Conservation (phyloP, 2,888 invertebrate species). For the Amblyjoppa fuscipennis region DNA sequence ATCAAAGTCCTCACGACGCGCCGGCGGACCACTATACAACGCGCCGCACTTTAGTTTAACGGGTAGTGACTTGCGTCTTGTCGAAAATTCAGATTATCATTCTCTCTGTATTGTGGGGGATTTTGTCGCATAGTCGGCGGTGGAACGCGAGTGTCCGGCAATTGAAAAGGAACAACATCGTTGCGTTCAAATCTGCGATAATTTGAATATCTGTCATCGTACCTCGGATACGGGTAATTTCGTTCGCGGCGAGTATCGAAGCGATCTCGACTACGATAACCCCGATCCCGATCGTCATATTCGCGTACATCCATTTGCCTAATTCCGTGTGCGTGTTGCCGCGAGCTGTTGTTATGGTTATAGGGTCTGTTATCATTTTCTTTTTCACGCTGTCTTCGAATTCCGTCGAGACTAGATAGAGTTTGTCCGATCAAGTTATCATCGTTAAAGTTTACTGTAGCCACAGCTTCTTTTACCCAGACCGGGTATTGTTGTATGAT, state of each 20-base stretch:
- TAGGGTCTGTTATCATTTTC: not conserved
- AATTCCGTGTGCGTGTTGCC: not conserved
- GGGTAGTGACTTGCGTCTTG: not conserved
- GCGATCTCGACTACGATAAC: not conserved
- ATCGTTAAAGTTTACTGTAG: slow-evolving; percentile 27
- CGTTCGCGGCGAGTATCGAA: not conserved
- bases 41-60: slow-evolving; percentile 7
- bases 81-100: not conserved
- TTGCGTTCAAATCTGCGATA: not conserved
- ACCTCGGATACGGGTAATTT: not conserved
- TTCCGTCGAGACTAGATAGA: slow-evolving; percentile 25
- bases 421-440: not conserved
- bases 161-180: not conserved
- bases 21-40: slow-evolving; percentile 1
- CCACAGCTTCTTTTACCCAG: slow-evolving; percentile 16
- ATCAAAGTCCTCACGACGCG: slow-evolving; percentile 1
- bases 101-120: not conserved
- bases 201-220: not conserved
- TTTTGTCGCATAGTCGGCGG: slow-evolving; percentile 13
- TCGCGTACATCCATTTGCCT: not conserved
- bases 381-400: not conserved
- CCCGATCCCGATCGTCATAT: not conserved
- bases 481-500: slow-evolving; percentile 34
- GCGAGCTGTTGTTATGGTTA: not conserved
- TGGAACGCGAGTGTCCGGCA: slow-evolving; percentile 42